Evolutionary conservation across 1,140 invertebrate genomes (phyloP), one percentile per base, ranked within the genome.

Genomic region (Luehdorfia chinensis): DNA sequence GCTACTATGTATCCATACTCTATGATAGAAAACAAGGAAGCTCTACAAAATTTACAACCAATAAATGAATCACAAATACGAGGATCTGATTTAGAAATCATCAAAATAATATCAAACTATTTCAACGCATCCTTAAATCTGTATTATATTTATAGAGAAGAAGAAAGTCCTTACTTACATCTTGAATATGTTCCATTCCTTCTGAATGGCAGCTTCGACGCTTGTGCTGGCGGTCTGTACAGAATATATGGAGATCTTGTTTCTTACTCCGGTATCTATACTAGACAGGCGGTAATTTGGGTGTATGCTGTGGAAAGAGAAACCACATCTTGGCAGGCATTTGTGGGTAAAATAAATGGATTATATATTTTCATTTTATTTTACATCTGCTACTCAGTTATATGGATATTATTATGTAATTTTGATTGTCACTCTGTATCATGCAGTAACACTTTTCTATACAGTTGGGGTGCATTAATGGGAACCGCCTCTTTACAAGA

Each of bases 251-350:
- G 65, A 0, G 56, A 79, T 18, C 5, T 55, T 0, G 72, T 79
- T 1, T 55, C 55, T 4, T 85, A 83, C 32, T 76, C 75, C 2
- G 78, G 78, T 2, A 50, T 75, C 12, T 85, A 85, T 32, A 52
- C 64, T 1, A 49, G 53, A 18, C 74, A 83, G 50, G 47, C 45
- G 2, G 45, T 78, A 9, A 31, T 73, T 36, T 85, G 81, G 81
- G 53, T 69, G 1, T 85, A 80, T 15, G 45, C 64, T n/a, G 70
- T 62, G 0, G 67, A 73, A 47, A 59, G 77, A 56, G 47, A 43
- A 4, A 48, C 50, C 7, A 58, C 57, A 33, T 73, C 74, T 13
- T 85, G 74, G 75, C 33, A 66, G 12, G 67, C 59, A 14, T 46
- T 81, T 7, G 21, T 75, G 1, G 12, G 6, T 5, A 79, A 78